phyloP scores from a whole-genome alignment of 2,113 vertebrate genomes.

The Galbula dea region DNA sequence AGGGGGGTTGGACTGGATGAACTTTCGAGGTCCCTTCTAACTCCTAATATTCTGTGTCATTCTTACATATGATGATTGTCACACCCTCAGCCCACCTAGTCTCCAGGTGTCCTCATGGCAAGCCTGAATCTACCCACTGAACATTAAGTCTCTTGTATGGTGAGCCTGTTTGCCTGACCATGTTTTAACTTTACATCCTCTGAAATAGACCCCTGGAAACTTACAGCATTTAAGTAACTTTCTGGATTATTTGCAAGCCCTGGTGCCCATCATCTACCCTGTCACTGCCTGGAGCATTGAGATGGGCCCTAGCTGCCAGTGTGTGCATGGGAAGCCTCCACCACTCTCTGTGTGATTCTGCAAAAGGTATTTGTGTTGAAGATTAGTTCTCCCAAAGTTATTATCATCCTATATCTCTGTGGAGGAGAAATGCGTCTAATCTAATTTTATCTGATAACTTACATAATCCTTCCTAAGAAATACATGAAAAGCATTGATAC shows the following conservation, averaged over 20 bases:
- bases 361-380: background rate
- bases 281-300: accelerated
- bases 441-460: slow-evolving; percentile 41
- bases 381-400: slow-evolving; percentile 1
- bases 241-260: background rate
- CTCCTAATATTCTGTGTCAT: no score
- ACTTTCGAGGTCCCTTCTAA: no score
- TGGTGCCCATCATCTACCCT: accelerated
- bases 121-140: background rate
- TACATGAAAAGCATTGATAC: slow-evolving; percentile 45
- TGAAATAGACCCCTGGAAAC: background rate
- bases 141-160: accelerated
- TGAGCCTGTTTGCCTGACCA: accelerated
- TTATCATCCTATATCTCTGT: background rate
- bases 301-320: background rate
- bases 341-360: background rate
- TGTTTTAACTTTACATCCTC: background rate
- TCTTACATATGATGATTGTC: background rate
- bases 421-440: slow-evolving; percentile 12
- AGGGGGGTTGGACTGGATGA: no score
- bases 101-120: background rate
- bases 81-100: accelerated
- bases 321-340: accelerated
- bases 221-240: background rate
- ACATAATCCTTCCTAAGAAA: slow-evolving; percentile 54